phyloP scores from a whole-genome alignment of 2,888 invertebrate genomes.

The Ormyrus rosae region DNA sequence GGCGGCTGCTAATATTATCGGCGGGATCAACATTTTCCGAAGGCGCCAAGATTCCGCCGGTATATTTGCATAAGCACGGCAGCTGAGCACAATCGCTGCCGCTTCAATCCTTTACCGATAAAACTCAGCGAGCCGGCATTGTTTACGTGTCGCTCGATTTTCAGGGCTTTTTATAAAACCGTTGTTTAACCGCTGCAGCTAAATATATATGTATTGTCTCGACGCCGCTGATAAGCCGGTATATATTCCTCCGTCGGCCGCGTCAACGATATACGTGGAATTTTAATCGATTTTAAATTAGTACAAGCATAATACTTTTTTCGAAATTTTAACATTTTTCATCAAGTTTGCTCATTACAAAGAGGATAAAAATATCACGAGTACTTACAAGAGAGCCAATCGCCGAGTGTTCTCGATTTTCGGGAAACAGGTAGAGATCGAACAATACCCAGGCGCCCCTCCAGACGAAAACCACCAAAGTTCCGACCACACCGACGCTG shows the following conservation, averaged over 20 bases:
- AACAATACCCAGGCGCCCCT: slow-evolving; percentile 90
- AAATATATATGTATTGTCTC: background rate
- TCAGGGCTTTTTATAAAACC: background rate
- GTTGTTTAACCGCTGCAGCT: slow-evolving; percentile 4
- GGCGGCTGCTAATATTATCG: background rate
- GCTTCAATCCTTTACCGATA: background rate
- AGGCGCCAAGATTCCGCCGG: slow-evolving; percentile 48
- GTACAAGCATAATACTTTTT: too few species aligned
- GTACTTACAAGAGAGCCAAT: slow-evolving; percentile 87
- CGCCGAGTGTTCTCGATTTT: slow-evolving; percentile 82
- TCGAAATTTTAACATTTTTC: too few species aligned
- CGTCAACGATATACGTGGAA: too few species aligned
- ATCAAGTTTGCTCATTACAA: too few species aligned
- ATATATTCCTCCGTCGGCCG: background rate
- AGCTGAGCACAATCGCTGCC: background rate
- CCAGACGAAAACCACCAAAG: slow-evolving; percentile 92
- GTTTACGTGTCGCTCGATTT: background rate
- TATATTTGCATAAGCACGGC: background rate
- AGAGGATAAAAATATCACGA: background rate
- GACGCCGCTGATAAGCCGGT: background rate
- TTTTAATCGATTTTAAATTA: too few species aligned
- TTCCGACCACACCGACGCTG: slow-evolving; percentile 89
- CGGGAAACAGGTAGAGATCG: slow-evolving; percentile 88
- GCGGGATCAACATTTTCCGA: background rate
- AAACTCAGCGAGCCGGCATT: background rate